Percentiles rank a stretch among this genome's conserved stretches.
These are phyloP conservation scores for Cromileptes altivelis DNA, from an alignment of 2,113 vertebrate genomes.

Conservation along the genomic window DNA sequence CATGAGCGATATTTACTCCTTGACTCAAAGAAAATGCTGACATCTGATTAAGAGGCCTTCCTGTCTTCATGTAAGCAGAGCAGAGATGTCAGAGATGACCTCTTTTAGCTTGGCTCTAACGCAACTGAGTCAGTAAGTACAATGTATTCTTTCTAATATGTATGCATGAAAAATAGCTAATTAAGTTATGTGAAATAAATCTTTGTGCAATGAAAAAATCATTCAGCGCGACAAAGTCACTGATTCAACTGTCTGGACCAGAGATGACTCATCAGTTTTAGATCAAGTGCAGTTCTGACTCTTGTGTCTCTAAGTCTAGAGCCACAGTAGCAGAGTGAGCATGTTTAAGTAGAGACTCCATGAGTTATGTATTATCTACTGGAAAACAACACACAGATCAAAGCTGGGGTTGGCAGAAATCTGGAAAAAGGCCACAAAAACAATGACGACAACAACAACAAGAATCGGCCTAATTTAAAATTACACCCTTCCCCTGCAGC, in stretches of 20 bases:
- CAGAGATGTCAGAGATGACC: neutral
- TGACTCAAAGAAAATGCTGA: neutral
- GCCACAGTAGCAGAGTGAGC: neutral
- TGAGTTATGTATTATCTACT: neutral
- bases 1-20: constrained; percentile 6
- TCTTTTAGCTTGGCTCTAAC: neutral
- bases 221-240: neutral
- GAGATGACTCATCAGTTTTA: constrained; percentile 42
- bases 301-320: constrained; percentile 1
- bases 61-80: neutral
- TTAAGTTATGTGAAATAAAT: neutral
- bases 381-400: constrained; percentile 6
- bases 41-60: neutral
- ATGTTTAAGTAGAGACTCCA: neutral
- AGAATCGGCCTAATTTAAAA: too few relatives aligned
- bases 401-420: too few relatives aligned
- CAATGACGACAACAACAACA: too few relatives aligned
- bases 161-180: neutral
- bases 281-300: constrained; percentile 21
- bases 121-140: neutral
- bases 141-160: neutral
- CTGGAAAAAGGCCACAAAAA: too few relatives aligned
- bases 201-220: neutral
- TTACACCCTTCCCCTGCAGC: too few relatives aligned
- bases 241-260: constrained; percentile 15